A percentile compares a stretch with the other conserved stretches of the same genome.
These are phyloP conservation scores for Spodoptera littoralis DNA, from an alignment of 2,888 invertebrate genomes.

Conservation along the genomic window DNA sequence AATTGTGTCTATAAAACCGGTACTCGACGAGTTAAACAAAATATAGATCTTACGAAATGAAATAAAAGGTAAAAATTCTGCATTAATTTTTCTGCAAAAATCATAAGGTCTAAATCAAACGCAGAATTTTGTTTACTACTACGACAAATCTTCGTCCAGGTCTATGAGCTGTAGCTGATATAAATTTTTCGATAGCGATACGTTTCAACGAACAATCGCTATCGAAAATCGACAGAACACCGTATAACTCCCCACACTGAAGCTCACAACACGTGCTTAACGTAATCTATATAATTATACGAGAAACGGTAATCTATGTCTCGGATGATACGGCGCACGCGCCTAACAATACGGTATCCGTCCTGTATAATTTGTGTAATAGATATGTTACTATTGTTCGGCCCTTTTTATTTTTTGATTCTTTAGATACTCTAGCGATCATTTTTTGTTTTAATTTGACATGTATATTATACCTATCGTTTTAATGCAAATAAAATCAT, in stretches of 20 bases:
- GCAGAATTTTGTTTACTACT: no score
- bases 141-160: neutral
- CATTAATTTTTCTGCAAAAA: no score
- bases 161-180: neutral
- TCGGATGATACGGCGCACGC: conserved; percentile 73
- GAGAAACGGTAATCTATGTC: conserved; percentile 68
- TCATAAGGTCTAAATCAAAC: no score
- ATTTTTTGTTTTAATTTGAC: no score
- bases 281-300: conserved; percentile 81
- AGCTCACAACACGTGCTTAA: conserved; percentile 76
- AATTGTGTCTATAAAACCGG: no score
- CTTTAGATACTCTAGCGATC: no score
- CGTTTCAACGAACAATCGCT: neutral
- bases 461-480: no score
- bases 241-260: conserved; percentile 47
- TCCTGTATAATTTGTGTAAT: conserved; percentile 52
- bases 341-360: conserved; percentile 65
- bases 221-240: conserved; percentile 33
- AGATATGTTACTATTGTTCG: conserved; percentile 42
- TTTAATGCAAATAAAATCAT: no score
- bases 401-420: conserved; percentile 11
- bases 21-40: no score
- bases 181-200: no score
- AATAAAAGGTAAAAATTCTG: no score
- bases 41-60: neutral